Percentiles rank a stretch among this genome's conserved stretches.
Conservation (phyloP, 2,888 invertebrate genomes). For the Morpho deidamia region DNA sequence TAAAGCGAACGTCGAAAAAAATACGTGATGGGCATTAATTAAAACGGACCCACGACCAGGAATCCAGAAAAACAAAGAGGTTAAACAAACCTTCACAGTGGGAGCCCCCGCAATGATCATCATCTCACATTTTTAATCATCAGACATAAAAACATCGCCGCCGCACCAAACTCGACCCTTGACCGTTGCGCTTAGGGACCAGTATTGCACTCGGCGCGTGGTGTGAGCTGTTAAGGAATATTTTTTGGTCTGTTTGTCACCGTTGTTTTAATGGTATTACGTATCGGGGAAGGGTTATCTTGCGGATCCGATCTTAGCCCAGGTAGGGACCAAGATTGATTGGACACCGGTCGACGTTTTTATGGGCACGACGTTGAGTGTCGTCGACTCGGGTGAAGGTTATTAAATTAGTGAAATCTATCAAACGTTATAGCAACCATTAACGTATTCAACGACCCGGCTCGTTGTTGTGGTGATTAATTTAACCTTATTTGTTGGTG, state of each 20-base stretch:
- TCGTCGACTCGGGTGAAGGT: constrained; percentile 67
- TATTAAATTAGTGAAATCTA: constrained; percentile 70
- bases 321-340: constrained; percentile 74
- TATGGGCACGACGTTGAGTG: constrained; percentile 65
- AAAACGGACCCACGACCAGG: constrained; percentile 76
- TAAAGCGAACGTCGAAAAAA: constrained; percentile 69
- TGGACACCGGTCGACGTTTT: constrained; percentile 68
- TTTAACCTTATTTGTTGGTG: too few relatives aligned
- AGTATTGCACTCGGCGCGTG: constrained; percentile 31
- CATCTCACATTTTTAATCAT: constrained; percentile 78
- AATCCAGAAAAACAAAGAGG: constrained; percentile 75
- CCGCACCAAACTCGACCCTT: constrained; percentile 50
- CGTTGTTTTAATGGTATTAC: constrained; percentile 79
- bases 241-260: constrained; percentile 76
- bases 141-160: constrained; percentile 45
- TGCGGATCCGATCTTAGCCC: constrained; percentile 61
- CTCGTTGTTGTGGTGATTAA: not conserved
- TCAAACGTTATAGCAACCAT: constrained; percentile 51
- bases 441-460: constrained; percentile 35
- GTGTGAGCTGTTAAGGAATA: constrained; percentile 71
- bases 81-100: constrained; percentile 75
- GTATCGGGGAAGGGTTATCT: constrained; percentile 76
- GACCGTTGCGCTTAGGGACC: constrained; percentile 33
- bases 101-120: constrained; percentile 75
- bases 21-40: constrained; percentile 79